Base-by-base conservation (phyloP, 2,888 invertebrate genomes). In the Meteorus cinctellus region DNA sequence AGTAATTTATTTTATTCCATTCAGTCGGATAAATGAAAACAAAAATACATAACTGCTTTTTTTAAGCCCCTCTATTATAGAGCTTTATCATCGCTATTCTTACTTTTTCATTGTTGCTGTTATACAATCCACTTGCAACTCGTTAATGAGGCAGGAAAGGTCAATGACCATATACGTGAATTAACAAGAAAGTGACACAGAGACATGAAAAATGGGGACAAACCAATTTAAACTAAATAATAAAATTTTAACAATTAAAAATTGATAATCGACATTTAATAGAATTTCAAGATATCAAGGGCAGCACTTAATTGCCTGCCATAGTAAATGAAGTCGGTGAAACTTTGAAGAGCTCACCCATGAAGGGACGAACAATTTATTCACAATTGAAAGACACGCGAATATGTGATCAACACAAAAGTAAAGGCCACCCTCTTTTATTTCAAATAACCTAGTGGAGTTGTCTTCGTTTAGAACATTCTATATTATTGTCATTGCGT, bases 141-240 rank as follows among this genome's bases (percentile, higher is more conserved):
- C n/a, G 36, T 60, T n/a, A 70, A 60, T 24, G 59, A 24, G 55
- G n/a, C 19, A 24, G 10, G 60, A 59, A 60, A 31, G 63, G 34
- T 60, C 70, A 70, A 70, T 41, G 70, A 70, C 70, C 70, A 70
- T 70, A 16, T 48, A 36, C 16, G 24, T 29, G 29, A 69, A 55
- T 55, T 69, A 27, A 29, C 55, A 14, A 51, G 19, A 51, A 51
- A 69, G 29, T 69, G 55, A 51, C 51, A 31, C 16, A 12, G 5
- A 55, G 8, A 36, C 14, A 60, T 16, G 16, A 48, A n/a, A 48
- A 48, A 48, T n/a, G n/a, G 16, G 48, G n/a, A 48, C 16, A n/a
- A 48, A 48, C 16, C 4, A 51, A 45, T 19, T 14, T 24, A 27
- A 12, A 48, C 51, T 41, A 41, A 27, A 51, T 48, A 29, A 68